Evolutionary conservation across 2,888 invertebrate species (phyloP).

Genomic region (Machimus rusticus): DNA sequence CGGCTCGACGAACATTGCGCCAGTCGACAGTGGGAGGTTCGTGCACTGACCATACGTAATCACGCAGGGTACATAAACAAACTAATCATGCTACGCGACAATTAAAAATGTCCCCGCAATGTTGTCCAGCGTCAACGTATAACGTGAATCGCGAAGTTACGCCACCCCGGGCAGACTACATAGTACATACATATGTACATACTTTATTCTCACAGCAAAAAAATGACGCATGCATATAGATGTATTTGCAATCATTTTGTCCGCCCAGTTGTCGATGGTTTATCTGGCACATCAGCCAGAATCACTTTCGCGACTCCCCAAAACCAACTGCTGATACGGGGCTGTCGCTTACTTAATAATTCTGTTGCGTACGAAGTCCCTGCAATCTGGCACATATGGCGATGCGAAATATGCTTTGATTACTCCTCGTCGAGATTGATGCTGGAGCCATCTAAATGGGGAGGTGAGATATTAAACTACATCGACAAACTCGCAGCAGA

Average conservation of each 20-base stretch:
- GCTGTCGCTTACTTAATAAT: conserved; percentile 36
- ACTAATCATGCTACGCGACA: conserved; percentile 27
- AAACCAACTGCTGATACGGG: neutral
- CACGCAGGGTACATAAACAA: conserved; percentile 32
- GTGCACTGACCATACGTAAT: conserved; percentile 28
- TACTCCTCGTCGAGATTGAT: conserved; percentile 1
- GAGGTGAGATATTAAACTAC: neutral
- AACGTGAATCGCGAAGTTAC: neutral
- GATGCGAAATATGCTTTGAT: conserved; percentile 29
- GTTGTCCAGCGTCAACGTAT: neutral
- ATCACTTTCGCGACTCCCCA: neutral
- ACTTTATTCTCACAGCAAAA: neutral
- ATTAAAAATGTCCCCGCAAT: conserved; percentile 36
- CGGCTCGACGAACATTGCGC: neutral
- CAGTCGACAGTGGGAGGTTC: conserved; percentile 19
- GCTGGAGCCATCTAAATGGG: neutral
- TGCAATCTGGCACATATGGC: conserved; percentile 32
- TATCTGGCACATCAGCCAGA: neutral
- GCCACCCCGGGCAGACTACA: neutral
- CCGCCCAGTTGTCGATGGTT: conserved; percentile 1
- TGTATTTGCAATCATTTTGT: neutral
- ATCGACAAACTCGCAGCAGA: neutral
- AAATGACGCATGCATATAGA: neutral
- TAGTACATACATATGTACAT: no score
- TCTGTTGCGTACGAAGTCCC: conserved; percentile 22